Evolutionary conservation across 2,113 vertebrate species (phyloP), one percentile per base, ranked within the genome.

Genomic region (Tetraodon nigroviridis): DNA sequence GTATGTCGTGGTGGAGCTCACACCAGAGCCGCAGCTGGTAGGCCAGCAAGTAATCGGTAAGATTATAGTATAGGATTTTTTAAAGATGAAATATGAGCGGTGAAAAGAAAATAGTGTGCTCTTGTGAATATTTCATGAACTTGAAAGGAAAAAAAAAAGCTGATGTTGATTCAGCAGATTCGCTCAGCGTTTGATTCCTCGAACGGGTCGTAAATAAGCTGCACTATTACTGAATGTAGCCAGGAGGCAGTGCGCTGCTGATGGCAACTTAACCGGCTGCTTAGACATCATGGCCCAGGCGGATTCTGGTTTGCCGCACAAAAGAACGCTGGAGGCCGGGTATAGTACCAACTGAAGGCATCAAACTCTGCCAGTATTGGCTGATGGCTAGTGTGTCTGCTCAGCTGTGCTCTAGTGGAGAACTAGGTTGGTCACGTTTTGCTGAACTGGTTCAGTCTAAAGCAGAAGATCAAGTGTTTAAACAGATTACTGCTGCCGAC

Each of bases 101-200:
- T 51, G 14, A 48, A 18, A 68, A 57, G 37, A 58, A 58, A 52
- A 44, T 37, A 42, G 48, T 44, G 46, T 40, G 47, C 51, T 37
- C 4, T 14, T 46, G 51, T 56, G 21, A 53, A 68, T 64, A 45
- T 68, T 60, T 60, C 19, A 65, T 55, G 15, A 71, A 37, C 17
- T 11, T 55, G 37, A 62, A 17, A 16, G 13, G 13, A n/a, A n/a
- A 45, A n/a, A 15, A 60, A 49, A 22, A 44, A 49, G 52, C 42
- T 49, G 41, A 19, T 65, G 64, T 67, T 55, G 58, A 75, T 51
- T 71, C 59, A 71, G 58, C 54, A 62, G 59, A 61, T 52, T 66
- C 47, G 53, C 63, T 47, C 21, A 14, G 48, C 19, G 21, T 42
- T 42, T 10, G 41, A 37, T 42, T 59, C 52, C 54, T 11, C 22